Evolutionary conservation across 1,140 invertebrate species (phyloP).

Genomic region (Penaeus indicus): DNA sequence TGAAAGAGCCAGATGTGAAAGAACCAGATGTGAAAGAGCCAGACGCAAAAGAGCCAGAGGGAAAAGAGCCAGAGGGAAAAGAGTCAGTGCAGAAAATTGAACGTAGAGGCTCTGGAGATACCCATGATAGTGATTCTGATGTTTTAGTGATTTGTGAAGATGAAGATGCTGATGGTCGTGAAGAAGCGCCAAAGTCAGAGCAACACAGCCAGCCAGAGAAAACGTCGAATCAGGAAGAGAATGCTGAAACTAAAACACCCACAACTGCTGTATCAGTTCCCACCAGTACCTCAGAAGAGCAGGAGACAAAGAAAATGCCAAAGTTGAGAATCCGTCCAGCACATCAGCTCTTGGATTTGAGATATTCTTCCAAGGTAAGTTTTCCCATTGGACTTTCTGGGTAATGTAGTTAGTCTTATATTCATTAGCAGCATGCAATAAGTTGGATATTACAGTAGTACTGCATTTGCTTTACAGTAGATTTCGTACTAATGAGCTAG

Average conservation of each 20-base stretch:
- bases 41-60: not conserved
- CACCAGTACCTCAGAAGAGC: too few relatives aligned
- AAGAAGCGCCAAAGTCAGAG: not conserved
- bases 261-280: too few relatives aligned
- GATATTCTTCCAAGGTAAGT: too few relatives aligned
- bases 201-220: not conserved
- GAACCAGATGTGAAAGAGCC: not conserved
- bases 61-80: not conserved
- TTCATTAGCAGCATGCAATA: not conserved
- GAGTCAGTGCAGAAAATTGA: not conserved
- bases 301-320: not conserved
- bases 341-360: constrained; percentile 29
- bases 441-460: too few relatives aligned
- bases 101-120: not conserved
- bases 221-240: not conserved
- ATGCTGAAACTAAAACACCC: not conserved
- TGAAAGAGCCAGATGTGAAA: too few relatives aligned
- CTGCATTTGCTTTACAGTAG: too few relatives aligned
- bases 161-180: constrained; percentile 29
- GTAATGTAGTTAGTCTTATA: not conserved
- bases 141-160: constrained; percentile 56
- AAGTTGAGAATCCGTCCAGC: constrained; percentile 42
- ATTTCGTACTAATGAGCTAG: too few relatives aligned
- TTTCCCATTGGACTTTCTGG: not conserved
- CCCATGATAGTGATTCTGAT: constrained; percentile 52